Evolutionary conservation across 2,888 invertebrate genomes (phyloP), one percentile per base, ranked within the genome.

Genomic region (Cosmorhoe ocellata): DNA sequence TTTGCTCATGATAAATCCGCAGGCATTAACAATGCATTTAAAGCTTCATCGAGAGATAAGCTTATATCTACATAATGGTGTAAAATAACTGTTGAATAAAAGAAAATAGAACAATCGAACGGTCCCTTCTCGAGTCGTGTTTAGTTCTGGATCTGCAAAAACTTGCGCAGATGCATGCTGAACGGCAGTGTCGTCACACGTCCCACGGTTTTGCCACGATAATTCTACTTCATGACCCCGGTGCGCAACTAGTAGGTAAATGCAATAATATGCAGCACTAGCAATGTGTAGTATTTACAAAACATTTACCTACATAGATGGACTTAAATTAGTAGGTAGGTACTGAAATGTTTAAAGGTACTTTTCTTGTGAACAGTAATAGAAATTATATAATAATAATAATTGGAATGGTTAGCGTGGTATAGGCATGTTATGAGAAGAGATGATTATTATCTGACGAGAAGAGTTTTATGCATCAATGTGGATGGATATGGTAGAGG

Each of bases 171-270:
- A 65, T 69, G 58, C 60, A 64, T 65, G 64, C 63, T 63, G 56
- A 66, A 18, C 66, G 71, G 64, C 63, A 63, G 56, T 69, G 67
- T 69, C 73, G 74, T 69, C 76, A 61, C 59, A 22, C 67, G 58
- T 83, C 84, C 75, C 85, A 86, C 84, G 85, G 74, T 76, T 74
- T 76, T 80, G 68, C 66, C 57, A 66, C 62, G n/a, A n/a, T n/a
- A 55, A 63, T 71, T 68, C 65, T 65, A 59, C 63, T 60, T 66
- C 63, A 66, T 76, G 79, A 77, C 79, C 76, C 74, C 71, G 59
- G 71, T 72, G 72, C 18, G n/a, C 34, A 48, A 51, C 57, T 54
- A 60, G 56, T 51, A 45, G 24, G 4, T 1, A 33, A 5, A n/a
- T n/a, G n/a, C 9, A 14, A n/a, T n/a, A 1, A n/a, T 13, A n/a